Evolutionary conservation across 1,140 invertebrate genomes (phyloP).

Genomic region (Cyclargus thomasi): DNA sequence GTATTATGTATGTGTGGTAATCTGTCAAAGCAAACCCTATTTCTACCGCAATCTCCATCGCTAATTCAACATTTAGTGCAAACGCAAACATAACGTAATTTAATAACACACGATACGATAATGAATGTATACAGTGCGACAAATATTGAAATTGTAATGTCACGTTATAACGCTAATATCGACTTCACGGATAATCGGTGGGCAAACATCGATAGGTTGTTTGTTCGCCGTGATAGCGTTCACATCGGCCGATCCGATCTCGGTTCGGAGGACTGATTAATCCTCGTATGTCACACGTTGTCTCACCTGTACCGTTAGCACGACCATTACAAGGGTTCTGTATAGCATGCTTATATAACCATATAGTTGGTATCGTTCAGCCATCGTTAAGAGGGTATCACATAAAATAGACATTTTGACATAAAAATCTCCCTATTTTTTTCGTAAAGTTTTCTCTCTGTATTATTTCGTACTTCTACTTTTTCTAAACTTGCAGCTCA

Average conservation of each 20-base stretch:
- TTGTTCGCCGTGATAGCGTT: background rate
- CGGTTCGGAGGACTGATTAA: no score
- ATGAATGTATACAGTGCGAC: background rate
- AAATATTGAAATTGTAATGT: constrained; percentile 1
- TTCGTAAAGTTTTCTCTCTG: no score
- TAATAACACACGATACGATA: constrained; percentile 1
- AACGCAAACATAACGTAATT: background rate
- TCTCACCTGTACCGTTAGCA: background rate
- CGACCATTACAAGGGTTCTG: no score
- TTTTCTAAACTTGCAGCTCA: no score
- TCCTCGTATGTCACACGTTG: background rate
- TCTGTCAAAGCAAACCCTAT: no score
- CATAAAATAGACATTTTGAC: no score
- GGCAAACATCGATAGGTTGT: background rate
- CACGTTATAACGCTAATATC: background rate
- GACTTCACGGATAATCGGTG: background rate
- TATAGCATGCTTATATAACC: no score
- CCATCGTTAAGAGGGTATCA: no score
- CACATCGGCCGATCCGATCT: background rate
- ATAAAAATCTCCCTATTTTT: no score
- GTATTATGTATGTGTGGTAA: no score
- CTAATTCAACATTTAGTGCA: background rate
- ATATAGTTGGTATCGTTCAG: no score
- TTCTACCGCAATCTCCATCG: background rate
- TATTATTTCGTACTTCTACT: no score